These are phyloP conservation scores for Teinopalpus imperialis DNA, from an alignment of 2,888 invertebrate genomes.

Conservation along the genomic window DNA sequence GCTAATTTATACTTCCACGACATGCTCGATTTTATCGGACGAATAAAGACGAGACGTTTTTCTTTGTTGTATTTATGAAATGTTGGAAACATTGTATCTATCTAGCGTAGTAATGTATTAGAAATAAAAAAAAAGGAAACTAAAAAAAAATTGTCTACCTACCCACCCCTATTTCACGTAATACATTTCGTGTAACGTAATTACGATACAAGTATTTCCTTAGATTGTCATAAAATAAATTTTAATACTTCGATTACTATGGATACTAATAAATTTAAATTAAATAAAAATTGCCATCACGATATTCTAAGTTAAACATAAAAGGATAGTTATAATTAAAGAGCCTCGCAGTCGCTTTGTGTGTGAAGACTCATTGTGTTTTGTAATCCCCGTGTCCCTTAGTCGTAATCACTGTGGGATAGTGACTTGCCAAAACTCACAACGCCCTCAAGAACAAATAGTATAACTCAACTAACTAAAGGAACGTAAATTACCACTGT, in stretches of 20 bases:
- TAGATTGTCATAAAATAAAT: no score
- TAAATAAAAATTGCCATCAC: no score
- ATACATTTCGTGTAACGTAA: no score
- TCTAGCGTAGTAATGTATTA: no score
- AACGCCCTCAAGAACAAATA: constrained; percentile 22
- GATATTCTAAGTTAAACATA: constrained; percentile 12
- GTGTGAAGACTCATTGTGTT: constrained; percentile 33
- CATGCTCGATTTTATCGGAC: constrained; percentile 22
- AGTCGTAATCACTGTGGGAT: constrained; percentile 48
- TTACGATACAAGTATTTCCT: no score
- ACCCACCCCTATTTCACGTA: no score
- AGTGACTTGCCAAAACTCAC: constrained; percentile 52
- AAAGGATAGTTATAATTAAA: constrained; percentile 11
- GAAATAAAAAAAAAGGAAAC: no score
- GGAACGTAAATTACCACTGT: constrained; percentile 8
- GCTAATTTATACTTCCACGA: constrained; percentile 32
- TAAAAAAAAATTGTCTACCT: no score
- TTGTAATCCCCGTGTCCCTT: constrained; percentile 34
- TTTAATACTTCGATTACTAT: no score
- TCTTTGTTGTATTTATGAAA: not conserved
- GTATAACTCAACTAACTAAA: constrained; percentile 17
- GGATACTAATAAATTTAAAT: no score
- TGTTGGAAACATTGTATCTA: no score
- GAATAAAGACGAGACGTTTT: constrained; percentile 3
- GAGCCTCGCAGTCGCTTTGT: constrained; percentile 16